Base-by-base conservation (phyloP, 2,113 vertebrate genomes). In the Kobus ellipsiprymnus region DNA sequence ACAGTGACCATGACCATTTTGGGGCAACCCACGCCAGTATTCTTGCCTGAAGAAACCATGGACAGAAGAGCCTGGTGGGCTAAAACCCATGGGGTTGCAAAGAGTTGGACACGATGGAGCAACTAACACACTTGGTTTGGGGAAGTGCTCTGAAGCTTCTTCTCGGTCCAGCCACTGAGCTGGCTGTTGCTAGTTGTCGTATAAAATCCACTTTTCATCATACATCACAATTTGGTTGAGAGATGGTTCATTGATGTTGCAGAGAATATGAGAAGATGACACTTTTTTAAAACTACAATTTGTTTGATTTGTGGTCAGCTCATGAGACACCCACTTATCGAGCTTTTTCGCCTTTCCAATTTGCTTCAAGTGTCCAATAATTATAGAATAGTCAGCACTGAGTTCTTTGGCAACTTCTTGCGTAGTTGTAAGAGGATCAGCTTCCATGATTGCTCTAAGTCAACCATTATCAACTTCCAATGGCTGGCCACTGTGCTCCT, bases 131-230 rank as follows among this genome's bases (percentile, higher is more conserved):
- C 21, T 74, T 77, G 71, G 40, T 44, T 77, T 77, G 40, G 23
- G 6, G 23, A 77, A 77, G 40, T 77, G 40, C 23, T 44, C 40
- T 77, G 36, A 23, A 44, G 12, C 36, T 77, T 77, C 36, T 14
- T 74, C 12, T 44, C 0, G 0, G 40, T 44, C 23, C 71, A 44
- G 15, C 71, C 23, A 27, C 6, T 44, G 40, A 77, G 21, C 40
- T 77, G 23, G 23, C 12, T 4, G 0, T 44, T 44, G 71, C 21
- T 12, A 25, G 23, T 8, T 77, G 40, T 40, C 0, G 0, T 77
- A 77, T 40, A 44, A 77, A 77, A 77, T 77, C 71, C 71, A 77
- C 23, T 44, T 77, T 44, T 44, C 23, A 77, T 77, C 23, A 27
- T 8, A 77, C 6, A 44, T 44, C 23, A 77, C 71, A 27, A 2